These are phyloP conservation scores for Drosophila equinoxialis DNA, from an alignment of 1,140 invertebrate species.

Conservation along the genomic window DNA sequence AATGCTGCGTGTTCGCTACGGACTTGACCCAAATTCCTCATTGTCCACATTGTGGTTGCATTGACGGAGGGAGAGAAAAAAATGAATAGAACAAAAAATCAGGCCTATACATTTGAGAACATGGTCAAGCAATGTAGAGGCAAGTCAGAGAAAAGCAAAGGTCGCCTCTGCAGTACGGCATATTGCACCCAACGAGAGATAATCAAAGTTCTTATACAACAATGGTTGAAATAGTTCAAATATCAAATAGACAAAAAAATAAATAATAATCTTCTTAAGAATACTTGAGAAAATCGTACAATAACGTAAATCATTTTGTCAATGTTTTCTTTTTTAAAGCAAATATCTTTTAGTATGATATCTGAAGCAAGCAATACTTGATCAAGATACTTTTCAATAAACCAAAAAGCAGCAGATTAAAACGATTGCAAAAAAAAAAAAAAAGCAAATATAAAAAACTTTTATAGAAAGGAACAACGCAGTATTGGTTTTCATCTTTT, in stretches of 20 bases:
- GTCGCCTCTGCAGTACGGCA: background rate
- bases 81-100: slow-evolving; percentile 20
- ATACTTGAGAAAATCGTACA: no score
- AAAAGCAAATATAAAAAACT: no score
- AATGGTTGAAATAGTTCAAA: background rate
- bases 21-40: slow-evolving; percentile 66
- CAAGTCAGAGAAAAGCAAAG: slow-evolving; percentile 1
- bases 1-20: slow-evolving; percentile 40
- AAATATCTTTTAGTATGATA: no score
- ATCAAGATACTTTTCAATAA: no score
- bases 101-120: slow-evolving; percentile 7
- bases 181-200: background rate
- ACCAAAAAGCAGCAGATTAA: no score
- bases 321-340: no score
- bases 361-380: no score
- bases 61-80: slow-evolving; percentile 17
- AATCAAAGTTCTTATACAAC: background rate
- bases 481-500: no score
- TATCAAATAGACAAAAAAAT: background rate
- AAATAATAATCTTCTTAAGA: background rate
- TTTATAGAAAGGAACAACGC: no score
- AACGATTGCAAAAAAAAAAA: no score
- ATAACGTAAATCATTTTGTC: no score
- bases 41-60: slow-evolving; percentile 27
- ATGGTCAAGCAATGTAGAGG: slow-evolving; percentile 2